Evolutionary conservation across 2,888 invertebrate species (phyloP).

Genomic region (Lithophane semibrunnea): DNA sequence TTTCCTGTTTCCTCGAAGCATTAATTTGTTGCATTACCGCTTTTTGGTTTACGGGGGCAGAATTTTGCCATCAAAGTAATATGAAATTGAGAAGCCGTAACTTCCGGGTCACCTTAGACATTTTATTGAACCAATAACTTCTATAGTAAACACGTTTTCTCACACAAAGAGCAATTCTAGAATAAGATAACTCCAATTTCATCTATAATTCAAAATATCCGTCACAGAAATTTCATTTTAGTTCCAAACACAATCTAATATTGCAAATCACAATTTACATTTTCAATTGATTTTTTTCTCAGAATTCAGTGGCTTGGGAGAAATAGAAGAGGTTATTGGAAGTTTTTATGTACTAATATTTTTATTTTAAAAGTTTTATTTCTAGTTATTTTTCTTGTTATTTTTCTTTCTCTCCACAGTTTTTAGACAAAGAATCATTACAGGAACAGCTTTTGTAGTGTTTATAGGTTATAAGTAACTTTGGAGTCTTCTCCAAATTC

Average conservation of each 20-base stretch:
- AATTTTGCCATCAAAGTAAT: neutral
- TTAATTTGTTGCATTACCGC: neutral
- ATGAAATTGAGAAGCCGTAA: neutral
- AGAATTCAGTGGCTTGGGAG: neutral
- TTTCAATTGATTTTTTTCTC: slow-evolving; percentile 22
- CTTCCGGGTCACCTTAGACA: neutral
- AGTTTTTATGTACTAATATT: neutral
- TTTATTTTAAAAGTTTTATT: slow-evolving; percentile 1
- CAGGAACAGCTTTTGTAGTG: neutral
- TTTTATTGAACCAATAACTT: slow-evolving; percentile 3
- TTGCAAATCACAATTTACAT: slow-evolving; percentile 49
- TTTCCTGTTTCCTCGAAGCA: neutral
- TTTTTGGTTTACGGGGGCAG: neutral
- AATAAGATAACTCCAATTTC: slow-evolving; percentile 2
- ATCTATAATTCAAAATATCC: slow-evolving; percentile 32
- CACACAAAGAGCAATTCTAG: slow-evolving; percentile 9
- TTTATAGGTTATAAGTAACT: neutral
- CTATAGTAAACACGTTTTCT: neutral
- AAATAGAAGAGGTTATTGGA: slow-evolving; percentile 7
- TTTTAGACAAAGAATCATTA: no score
- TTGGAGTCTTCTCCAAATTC: neutral
- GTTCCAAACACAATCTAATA: slow-evolving; percentile 28
- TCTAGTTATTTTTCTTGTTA: no score
- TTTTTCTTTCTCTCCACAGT: no score
- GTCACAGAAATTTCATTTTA: slow-evolving; percentile 25